Conservation (phyloP, 2,888 invertebrate genomes). For the Acleris emargana region DNA sequence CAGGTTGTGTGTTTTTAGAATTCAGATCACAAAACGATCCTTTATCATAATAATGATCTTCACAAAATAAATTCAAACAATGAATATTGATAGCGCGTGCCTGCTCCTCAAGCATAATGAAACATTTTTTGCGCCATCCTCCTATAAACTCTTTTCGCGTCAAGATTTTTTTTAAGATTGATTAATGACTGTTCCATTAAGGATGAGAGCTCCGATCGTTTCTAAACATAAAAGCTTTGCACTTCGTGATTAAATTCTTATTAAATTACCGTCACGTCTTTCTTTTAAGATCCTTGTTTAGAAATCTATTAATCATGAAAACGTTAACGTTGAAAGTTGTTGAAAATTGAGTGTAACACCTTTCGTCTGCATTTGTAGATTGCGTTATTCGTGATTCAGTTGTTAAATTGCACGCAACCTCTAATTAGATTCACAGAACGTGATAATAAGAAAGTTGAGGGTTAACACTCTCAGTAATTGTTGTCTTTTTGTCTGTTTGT, state of each 20-base stretch:
- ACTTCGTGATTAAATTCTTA: slow-evolving; percentile 52
- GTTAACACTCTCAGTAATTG: slow-evolving; percentile 22
- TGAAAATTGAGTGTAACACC: slow-evolving; percentile 37
- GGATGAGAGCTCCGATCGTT: slow-evolving; percentile 51
- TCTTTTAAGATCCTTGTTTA: slow-evolving; percentile 22
- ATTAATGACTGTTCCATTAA: slow-evolving; percentile 63
- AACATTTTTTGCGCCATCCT: slow-evolving; percentile 58
- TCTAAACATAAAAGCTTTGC: slow-evolving; percentile 50
- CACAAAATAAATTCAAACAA: slow-evolving; percentile 41
- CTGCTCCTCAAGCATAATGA: slow-evolving; percentile 52
- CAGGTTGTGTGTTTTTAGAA: not conserved
- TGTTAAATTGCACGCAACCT: slow-evolving; percentile 39
- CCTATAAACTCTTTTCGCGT: slow-evolving; percentile 60
- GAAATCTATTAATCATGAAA: slow-evolving; percentile 23
- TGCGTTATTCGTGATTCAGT: slow-evolving; percentile 24
- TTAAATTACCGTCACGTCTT: slow-evolving; percentile 36
- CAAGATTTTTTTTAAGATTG: slow-evolving; percentile 61
- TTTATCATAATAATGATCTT: slow-evolving; percentile 32
- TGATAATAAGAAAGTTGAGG: slow-evolving; percentile 39
- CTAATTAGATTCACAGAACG: slow-evolving; percentile 43
- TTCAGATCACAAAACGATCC: slow-evolving; percentile 17
- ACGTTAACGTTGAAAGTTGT: slow-evolving; percentile 40
- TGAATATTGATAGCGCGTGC: slow-evolving; percentile 56
- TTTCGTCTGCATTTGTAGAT: slow-evolving; percentile 38
- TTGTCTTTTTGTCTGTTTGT: not conserved